Evolutionary conservation across 1,140 invertebrate species (phyloP).

Genomic region (Brachionus plicatilis): DNA sequence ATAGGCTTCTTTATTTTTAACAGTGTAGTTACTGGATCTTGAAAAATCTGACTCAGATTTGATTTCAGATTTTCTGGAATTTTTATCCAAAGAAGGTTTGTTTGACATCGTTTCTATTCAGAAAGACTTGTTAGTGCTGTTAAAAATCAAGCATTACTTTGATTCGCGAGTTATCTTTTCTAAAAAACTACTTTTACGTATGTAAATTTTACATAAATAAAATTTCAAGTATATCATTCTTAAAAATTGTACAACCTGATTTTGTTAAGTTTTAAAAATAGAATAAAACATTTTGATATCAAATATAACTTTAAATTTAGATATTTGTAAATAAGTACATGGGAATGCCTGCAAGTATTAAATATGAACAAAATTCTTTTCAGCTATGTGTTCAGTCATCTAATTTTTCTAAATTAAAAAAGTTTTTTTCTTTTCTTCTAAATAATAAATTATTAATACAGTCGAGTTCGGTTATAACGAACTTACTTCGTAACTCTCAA

Average conservation of each 20-base stretch:
- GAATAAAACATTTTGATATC: background rate
- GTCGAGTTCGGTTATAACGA: too few species aligned
- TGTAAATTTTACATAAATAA: background rate
- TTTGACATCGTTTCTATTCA: background rate
- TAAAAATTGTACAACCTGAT: background rate
- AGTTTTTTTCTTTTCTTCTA: background rate
- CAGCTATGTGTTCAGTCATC: background rate
- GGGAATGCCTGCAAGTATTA: background rate
- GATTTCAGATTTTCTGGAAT: background rate
- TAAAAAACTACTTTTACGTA: background rate
- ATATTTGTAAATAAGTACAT: background rate
- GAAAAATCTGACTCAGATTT: background rate
- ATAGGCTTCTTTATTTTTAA: constrained; percentile 19
- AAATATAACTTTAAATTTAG: background rate
- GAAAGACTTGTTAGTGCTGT: background rate
- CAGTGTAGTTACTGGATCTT: background rate
- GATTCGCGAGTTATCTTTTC: background rate
- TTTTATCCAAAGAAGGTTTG: background rate
- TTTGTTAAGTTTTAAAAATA: background rate
- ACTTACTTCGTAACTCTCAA: too few species aligned
- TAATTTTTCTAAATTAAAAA: background rate
- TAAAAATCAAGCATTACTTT: background rate
- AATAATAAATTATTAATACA: background rate
- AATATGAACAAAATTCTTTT: background rate
- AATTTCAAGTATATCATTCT: background rate